These are phyloP conservation scores for Augiades crinisus DNA, from an alignment of 2,888 invertebrate genomes.

Conservation along the genomic window DNA sequence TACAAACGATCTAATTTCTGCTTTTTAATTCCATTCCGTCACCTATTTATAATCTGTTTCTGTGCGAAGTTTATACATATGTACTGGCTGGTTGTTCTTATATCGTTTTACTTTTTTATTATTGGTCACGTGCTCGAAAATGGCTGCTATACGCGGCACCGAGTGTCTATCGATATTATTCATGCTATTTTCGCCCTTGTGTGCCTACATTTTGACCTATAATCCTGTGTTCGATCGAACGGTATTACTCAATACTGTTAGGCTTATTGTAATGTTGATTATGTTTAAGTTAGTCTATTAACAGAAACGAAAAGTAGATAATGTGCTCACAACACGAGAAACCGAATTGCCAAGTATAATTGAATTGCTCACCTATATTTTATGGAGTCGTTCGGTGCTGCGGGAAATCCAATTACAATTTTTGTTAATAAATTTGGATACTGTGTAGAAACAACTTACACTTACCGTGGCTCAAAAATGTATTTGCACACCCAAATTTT, in stretches of 20 bases:
- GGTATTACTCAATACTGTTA: constrained; percentile 14
- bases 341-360: not conserved
- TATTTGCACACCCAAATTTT: no score
- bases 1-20: not conserved
- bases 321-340: constrained; percentile 16
- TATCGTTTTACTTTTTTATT: constrained; percentile 20
- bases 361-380: not conserved
- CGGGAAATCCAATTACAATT: not conserved
- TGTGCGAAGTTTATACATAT: not conserved
- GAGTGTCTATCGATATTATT: constrained; percentile 20
- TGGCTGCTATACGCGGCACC: constrained; percentile 6
- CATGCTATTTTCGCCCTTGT: constrained; percentile 17
- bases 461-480: no score
- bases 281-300: constrained; percentile 24
- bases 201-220: constrained; percentile 1
- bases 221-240: not conserved
- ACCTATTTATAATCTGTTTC: constrained; percentile 15
- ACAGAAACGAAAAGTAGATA: constrained; percentile 20
- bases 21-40: not conserved
- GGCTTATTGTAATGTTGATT: constrained; percentile 15
- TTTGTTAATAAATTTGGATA: not conserved
- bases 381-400: not conserved
- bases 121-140: constrained; percentile 21
- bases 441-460: no score
- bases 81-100: constrained; percentile 5